Percentiles rank a stretch among this genome's conserved stretches.
Conservation (phyloP, 2,797 vertebrate genomes). For the Cossypha heuglini region DNA sequence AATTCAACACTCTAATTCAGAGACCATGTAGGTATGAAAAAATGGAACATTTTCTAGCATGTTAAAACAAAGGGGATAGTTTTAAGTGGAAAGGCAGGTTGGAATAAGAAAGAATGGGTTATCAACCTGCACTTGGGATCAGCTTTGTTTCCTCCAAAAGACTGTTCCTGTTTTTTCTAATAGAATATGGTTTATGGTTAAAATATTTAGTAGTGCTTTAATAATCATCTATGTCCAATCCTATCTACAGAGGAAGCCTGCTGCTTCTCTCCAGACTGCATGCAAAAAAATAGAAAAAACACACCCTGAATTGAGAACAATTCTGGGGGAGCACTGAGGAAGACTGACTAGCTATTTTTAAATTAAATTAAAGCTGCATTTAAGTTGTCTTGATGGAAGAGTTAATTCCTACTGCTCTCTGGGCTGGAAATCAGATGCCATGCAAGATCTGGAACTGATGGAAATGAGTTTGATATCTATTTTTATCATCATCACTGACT, state of each 20-base stretch:
- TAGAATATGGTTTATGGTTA: not conserved
- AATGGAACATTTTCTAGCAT: not conserved
- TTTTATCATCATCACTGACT: slow-evolving; percentile 64
- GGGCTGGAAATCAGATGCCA: slow-evolving; percentile 54
- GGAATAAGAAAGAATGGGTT: not conserved
- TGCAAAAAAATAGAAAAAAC: slow-evolving; percentile 9
- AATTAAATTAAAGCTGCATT: slow-evolving; percentile 24
- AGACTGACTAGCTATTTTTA: slow-evolving; percentile 40
- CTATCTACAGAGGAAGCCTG: not conserved
- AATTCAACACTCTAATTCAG: not conserved
- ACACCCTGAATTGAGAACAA: not conserved
- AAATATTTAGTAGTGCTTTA: not conserved
- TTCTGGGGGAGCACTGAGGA: not conserved
- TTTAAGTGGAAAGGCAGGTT: not conserved
- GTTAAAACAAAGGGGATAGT: not conserved
- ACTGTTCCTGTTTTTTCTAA: not conserved
- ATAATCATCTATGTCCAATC: not conserved
- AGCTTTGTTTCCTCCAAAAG: not conserved
- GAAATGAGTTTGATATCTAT: slow-evolving; percentile 60
- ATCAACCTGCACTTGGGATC: not conserved
- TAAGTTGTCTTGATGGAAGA: slow-evolving; percentile 32
- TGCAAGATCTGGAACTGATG: slow-evolving; percentile 38
- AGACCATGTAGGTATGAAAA: not conserved
- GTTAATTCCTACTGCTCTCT: slow-evolving; percentile 50
- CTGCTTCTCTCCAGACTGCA: not conserved